Evolutionary conservation across 2,113 vertebrate genomes (phyloP).

Genomic region (Piliocolobus tephrosceles): DNA sequence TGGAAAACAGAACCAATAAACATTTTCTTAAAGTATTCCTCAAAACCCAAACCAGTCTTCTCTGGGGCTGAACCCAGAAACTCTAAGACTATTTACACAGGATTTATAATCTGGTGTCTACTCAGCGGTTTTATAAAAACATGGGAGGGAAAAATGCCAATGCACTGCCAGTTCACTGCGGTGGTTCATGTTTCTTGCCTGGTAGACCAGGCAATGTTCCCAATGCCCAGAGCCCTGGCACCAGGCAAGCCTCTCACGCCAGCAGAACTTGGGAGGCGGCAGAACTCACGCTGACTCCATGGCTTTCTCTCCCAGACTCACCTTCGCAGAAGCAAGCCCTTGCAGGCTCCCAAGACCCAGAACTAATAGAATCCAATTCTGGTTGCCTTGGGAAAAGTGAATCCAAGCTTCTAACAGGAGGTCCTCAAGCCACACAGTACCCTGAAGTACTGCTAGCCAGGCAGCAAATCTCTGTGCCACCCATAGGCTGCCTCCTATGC

Average conservation of each 20-base stretch:
- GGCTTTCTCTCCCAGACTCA: conserved; percentile 25
- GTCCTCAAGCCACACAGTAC: background rate
- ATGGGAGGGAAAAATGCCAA: background rate
- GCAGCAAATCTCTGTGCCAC: background rate
- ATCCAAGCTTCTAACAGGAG: background rate
- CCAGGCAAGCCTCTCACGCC: background rate
- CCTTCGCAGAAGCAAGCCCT: background rate
- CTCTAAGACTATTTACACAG: conserved; percentile 29
- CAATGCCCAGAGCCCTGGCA: conserved; percentile 11
- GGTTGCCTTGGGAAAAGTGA: background rate
- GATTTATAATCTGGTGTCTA: conserved; percentile 56
- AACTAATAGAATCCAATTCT: background rate
- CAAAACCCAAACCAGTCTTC: background rate
- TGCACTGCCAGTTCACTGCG: background rate
- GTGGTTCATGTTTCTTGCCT: background rate
- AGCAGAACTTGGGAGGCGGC: background rate
- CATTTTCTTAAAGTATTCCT: conserved; percentile 16
- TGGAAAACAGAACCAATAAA: background rate
- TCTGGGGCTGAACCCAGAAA: background rate
- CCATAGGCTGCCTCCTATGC: background rate
- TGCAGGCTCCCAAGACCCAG: background rate
- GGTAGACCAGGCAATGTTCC: background rate
- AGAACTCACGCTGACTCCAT: background rate
- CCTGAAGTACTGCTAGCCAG: background rate
- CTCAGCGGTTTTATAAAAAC: conserved; percentile 34